These are phyloP conservation scores for Epizoanthus fatuus DNA, from an alignment of 92 coral and sea anemone species.

Conservation along the genomic window DNA sequence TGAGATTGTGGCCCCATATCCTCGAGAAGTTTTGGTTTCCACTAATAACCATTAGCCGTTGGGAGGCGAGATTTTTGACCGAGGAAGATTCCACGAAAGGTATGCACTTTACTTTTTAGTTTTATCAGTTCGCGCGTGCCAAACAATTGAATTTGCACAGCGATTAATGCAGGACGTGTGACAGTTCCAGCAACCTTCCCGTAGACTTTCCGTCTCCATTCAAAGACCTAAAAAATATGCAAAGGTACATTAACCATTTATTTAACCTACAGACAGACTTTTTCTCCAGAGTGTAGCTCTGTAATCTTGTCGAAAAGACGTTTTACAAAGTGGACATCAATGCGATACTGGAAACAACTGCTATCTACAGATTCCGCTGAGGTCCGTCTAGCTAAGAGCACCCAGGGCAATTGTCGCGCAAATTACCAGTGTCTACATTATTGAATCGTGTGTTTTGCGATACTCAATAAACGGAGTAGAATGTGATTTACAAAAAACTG, in stretches of 20 bases:
- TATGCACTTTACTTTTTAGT: not conserved
- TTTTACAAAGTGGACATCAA: not conserved
- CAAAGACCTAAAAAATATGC: not conserved
- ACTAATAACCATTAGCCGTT: constrained; percentile 5
- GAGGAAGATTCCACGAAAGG: constrained; percentile 22
- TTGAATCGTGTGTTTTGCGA: not conserved
- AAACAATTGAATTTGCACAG: not conserved
- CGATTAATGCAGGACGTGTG: not conserved
- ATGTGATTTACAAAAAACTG: not conserved
- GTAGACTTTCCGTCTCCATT: not conserved
- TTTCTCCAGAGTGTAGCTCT: not conserved
- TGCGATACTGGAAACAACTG: not conserved
- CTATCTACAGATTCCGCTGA: not conserved
- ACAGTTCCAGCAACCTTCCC: not conserved
- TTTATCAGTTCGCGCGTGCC: constrained; percentile 12
- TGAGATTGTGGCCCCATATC: not conserved
- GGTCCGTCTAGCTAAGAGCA: not conserved
- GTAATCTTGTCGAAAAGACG: not conserved
- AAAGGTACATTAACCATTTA: constrained; percentile 19
- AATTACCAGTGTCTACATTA: not conserved
- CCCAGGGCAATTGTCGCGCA: not conserved
- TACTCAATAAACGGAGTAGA: not conserved
- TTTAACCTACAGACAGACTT: not conserved
- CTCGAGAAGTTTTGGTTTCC: constrained; percentile 14
- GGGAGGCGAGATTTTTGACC: constrained; percentile 27